A percentile compares a stretch with the other conserved stretches of the same genome.
phyloP scores from a whole-genome alignment of 2,113 vertebrate genomes.

The Oreotrochilus melanogaster region DNA sequence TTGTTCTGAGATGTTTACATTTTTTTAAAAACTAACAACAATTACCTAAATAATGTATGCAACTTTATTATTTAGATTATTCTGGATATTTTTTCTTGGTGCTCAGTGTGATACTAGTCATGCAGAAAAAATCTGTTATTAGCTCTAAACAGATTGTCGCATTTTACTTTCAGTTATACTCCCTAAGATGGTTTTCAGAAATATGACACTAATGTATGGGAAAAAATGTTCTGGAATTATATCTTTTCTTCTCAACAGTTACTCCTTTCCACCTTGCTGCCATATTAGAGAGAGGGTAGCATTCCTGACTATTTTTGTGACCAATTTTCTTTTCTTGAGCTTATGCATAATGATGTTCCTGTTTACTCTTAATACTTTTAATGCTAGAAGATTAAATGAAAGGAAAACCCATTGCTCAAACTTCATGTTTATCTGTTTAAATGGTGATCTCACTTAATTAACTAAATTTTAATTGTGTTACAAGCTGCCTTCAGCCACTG shows the following conservation, averaged over 20 bases:
- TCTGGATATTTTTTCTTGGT: slow-evolving; percentile 2
- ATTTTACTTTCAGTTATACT: slow-evolving; percentile 25
- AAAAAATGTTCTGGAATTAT: not conserved
- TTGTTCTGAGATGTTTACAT: not conserved
- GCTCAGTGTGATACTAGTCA: not conserved
- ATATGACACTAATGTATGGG: not conserved
- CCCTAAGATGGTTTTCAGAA: slow-evolving; percentile 9
- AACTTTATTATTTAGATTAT: slow-evolving; percentile 21
- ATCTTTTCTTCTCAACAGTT: not conserved
- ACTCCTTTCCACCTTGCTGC: not conserved
- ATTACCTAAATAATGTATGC: slow-evolving; percentile 19
- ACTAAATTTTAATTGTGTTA: not conserved
- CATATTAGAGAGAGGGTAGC: not conserved
- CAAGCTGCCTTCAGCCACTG: not conserved
- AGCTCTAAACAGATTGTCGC: not conserved
- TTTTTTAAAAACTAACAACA: not conserved
- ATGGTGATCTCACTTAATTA: not conserved
- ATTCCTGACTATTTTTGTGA: not conserved
- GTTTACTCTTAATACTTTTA: not conserved
- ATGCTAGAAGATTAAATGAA: not conserved
- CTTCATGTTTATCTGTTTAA: not conserved
- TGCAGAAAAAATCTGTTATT: not conserved
- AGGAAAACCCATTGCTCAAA: not conserved
- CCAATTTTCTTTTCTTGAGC: not conserved
- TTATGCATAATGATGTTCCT: not conserved